Evolutionary conservation across 1,140 invertebrate species (phyloP).

Genomic region (Telenomus remus): DNA sequence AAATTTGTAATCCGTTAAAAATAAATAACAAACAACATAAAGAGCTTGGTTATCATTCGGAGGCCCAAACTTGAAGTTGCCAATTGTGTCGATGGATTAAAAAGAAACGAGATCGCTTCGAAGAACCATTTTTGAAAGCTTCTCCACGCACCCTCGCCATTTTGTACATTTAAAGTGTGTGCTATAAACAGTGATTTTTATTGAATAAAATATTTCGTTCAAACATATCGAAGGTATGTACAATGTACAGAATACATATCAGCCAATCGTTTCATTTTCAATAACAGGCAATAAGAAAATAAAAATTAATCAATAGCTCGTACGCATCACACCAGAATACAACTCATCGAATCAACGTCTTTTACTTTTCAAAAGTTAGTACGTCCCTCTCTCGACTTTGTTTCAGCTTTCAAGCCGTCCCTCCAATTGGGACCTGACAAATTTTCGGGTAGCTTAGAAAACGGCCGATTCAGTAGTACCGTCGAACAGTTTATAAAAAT

Average conservation of each 20-base stretch:
- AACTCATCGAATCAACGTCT: not conserved
- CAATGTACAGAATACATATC: constrained; percentile 4
- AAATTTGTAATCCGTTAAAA: constrained; percentile 6
- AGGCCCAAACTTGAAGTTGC: constrained; percentile 2
- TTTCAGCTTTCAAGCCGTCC: not conserved
- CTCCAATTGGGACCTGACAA: no score
- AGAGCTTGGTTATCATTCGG: not conserved
- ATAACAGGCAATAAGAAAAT: constrained; percentile 12
- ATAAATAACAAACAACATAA: not conserved
- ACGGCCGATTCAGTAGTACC: no score
- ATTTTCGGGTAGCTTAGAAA: no score
- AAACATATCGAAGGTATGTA: constrained; percentile 38
- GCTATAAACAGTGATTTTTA: constrained; percentile 43
- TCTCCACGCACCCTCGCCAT: constrained; percentile 17
- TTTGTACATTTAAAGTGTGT: constrained; percentile 48
- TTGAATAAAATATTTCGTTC: constrained; percentile 59
- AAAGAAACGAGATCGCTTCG: constrained; percentile 1
- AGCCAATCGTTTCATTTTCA: constrained; percentile 26
- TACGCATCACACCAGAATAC: constrained; percentile 26
- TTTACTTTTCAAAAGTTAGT: no score
- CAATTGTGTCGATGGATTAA: not conserved
- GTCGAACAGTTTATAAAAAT: no score
- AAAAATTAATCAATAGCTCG: constrained; percentile 4
- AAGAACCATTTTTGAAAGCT: constrained; percentile 17
- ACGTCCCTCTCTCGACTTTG: not conserved